These are phyloP conservation scores for Trissoscelio sp. DNA, from an alignment of 2,888 invertebrate genomes.

Conservation along the genomic window DNA sequence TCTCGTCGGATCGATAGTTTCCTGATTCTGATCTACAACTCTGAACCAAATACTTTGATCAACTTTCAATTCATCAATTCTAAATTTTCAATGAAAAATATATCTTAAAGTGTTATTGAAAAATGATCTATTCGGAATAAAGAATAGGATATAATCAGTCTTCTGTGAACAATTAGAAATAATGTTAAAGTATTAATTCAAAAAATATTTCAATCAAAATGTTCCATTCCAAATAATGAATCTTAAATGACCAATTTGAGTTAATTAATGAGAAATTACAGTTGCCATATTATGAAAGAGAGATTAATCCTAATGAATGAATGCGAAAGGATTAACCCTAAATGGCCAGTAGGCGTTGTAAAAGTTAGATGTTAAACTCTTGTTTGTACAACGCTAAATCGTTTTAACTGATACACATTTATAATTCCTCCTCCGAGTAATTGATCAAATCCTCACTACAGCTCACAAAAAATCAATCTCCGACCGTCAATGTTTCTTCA, in stretches of 20 bases:
- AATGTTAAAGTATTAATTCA: too few relatives aligned
- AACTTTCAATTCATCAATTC: not conserved
- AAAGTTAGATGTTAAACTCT: conserved; percentile 17
- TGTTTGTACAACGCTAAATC: conserved; percentile 4
- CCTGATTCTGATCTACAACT: conserved; percentile 26
- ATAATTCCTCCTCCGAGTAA: conserved; percentile 14
- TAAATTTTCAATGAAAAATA: too few relatives aligned
- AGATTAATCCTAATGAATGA: too few relatives aligned
- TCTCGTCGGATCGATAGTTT: conserved; percentile 1
- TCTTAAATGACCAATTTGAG: too few relatives aligned
- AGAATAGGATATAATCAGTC: too few relatives aligned
- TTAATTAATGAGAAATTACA: too few relatives aligned
- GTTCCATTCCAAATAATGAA: too few relatives aligned
- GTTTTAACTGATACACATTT: conserved; percentile 28
- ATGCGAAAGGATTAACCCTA: not conserved
- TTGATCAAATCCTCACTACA: conserved; percentile 31
- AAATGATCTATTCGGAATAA: too few relatives aligned
- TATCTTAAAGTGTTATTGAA: too few relatives aligned
- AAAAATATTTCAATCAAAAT: too few relatives aligned
- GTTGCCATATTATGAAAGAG: too few relatives aligned
- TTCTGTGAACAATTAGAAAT: too few relatives aligned
- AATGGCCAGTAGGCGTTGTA: not conserved
- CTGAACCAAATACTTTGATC: conserved; percentile 5
- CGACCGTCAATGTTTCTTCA: conserved; percentile 15
- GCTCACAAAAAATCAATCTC: conserved; percentile 40